These are phyloP conservation scores for Dicrostonyx torquatus DNA, from an alignment of 2,797 vertebrate genomes.

Conservation along the genomic window DNA sequence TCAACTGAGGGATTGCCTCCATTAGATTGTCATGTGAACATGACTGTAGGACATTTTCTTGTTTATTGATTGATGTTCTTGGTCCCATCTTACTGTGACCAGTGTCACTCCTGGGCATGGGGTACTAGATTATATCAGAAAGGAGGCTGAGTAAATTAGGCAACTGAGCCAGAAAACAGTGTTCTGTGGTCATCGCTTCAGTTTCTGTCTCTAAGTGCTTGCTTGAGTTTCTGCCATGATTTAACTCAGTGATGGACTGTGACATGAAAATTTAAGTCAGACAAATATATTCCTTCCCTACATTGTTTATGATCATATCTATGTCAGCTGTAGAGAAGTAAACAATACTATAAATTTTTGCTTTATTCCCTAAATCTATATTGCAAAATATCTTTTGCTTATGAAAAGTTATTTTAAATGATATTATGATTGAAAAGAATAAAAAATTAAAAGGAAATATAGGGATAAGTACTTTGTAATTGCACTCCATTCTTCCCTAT, in stretches of 20 bases:
- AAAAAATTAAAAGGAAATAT: not conserved
- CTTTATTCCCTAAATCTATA: not conserved
- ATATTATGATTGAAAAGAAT: not conserved
- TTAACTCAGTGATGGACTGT: not conserved
- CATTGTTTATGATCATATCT: not conserved
- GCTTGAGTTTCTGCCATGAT: not conserved
- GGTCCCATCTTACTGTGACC: not conserved
- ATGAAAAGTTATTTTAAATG: not conserved
- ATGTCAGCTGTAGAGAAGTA: not conserved
- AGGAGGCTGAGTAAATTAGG: not conserved
- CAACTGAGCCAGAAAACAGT: not conserved
- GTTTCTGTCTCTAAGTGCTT: not conserved
- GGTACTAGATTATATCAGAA: not conserved
- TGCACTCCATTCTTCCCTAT: not conserved
- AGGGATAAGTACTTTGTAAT: not conserved
- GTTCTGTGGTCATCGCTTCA: not conserved
- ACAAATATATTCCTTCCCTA: not conserved
- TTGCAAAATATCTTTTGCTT: not conserved
- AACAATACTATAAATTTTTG: not conserved
- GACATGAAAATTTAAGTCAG: not conserved
- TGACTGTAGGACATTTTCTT: not conserved
- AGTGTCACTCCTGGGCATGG: not conserved
- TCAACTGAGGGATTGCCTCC: not conserved
- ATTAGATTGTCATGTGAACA: not conserved
- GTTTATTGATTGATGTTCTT: not conserved